Evolutionary conservation across 2,888 invertebrate genomes (phyloP).

Genomic region (Sinopyrophorus schimmeli): DNA sequence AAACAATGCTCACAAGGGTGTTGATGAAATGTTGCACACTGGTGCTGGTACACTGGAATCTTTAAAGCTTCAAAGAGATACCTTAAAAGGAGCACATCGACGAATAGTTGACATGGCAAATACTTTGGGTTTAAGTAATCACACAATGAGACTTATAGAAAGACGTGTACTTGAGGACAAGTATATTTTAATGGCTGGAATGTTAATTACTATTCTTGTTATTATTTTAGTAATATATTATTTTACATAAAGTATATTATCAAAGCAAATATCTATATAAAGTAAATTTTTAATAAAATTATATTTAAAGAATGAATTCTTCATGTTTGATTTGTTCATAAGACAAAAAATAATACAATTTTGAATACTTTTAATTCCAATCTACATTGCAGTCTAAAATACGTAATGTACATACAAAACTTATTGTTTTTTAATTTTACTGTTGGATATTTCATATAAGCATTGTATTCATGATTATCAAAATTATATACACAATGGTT

Average conservation of each 20-base stretch:
- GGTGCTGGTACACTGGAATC: conserved; percentile 68
- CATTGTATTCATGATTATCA: no score
- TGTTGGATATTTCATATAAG: no score
- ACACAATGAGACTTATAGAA: conserved; percentile 93
- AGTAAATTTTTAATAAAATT: no score
- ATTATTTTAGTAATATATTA: conserved; percentile 79
- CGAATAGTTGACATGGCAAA: conserved; percentile 88
- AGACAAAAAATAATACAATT: no score
- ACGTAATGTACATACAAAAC: no score
- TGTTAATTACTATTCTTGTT: conserved; percentile 78
- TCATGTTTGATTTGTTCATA: no score
- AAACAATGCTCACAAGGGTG: conserved; percentile 76
- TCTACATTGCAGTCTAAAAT: no score
- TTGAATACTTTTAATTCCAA: no score
- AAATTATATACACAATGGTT: no score
- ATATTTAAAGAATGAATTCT: no score
- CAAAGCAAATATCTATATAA: no score
- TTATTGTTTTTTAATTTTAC: no score
- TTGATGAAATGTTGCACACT: conserved; percentile 85
- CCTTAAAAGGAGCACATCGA: conserved; percentile 84
- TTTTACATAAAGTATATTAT: conserved; percentile 60
- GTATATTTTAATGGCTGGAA: conserved; percentile 83
- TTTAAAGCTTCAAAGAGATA: conserved; percentile 78
- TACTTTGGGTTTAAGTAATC: conserved; percentile 90
- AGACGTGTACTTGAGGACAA: conserved; percentile 85